Percentiles rank a stretch among this genome's conserved stretches.
phyloP scores from a whole-genome alignment of 2,797 vertebrate species.

The Remorina albescens region DNA sequence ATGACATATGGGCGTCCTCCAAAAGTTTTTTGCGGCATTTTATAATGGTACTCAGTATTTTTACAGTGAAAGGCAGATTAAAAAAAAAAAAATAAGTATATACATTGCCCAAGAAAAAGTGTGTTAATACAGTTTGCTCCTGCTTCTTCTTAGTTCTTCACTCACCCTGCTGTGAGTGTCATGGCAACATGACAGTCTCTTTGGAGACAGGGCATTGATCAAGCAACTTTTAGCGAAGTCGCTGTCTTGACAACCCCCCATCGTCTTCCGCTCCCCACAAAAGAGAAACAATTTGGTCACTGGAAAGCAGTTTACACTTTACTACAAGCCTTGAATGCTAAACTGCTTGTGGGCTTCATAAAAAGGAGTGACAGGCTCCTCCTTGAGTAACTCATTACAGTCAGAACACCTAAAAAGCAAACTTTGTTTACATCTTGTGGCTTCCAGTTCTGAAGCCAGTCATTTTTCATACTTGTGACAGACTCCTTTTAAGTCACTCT shows the following conservation, averaged over 20 bases:
- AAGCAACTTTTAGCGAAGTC: slow-evolving; percentile 38
- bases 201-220: slow-evolving; percentile 54
- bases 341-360: no score
- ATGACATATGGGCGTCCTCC: neutral
- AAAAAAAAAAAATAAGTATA: neutral
- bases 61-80: neutral
- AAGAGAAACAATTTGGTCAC: slow-evolving; percentile 20
- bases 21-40: neutral
- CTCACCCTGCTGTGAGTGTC: slow-evolving; percentile 28
- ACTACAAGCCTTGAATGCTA: no score
- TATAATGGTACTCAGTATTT: neutral
- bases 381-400: slow-evolving; percentile 39
- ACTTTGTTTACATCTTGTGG: slow-evolving; percentile 21
- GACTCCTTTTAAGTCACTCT: neutral
- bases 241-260: slow-evolving; percentile 28
- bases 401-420: slow-evolving; percentile 22
- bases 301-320: slow-evolving; percentile 37
- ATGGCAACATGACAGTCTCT: neutral
- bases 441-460: slow-evolving; percentile 6
- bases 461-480: slow-evolving; percentile 39
- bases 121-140: neutral
- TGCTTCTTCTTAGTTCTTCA: slow-evolving; percentile 23
- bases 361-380: slow-evolving; percentile 7
- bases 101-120: neutral
- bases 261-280: slow-evolving; percentile 19